Conservation (phyloP, 2,113 vertebrate species). For the Micronycteris hirsuta region DNA sequence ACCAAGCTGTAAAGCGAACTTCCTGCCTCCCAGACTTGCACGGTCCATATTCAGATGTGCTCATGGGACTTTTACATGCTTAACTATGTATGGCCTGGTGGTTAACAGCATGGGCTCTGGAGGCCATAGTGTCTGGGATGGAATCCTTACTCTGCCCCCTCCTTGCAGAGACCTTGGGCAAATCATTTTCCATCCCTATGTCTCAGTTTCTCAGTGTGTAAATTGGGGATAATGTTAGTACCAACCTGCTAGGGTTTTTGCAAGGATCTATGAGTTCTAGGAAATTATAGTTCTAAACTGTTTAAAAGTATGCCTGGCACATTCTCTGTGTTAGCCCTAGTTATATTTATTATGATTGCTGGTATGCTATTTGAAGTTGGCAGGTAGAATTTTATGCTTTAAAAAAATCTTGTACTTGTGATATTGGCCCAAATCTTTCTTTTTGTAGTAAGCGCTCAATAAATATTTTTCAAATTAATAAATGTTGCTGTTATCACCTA, state of each 20-base stretch:
- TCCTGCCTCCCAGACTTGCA: background rate
- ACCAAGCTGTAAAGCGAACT: background rate
- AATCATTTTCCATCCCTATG: background rate
- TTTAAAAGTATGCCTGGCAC: background rate
- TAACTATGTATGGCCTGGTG: background rate
- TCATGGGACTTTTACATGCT: background rate
- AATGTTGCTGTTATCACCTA: background rate
- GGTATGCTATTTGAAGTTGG: slow-evolving; percentile 16
- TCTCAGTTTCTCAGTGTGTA: background rate
- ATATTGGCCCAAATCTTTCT: background rate
- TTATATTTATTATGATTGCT: background rate
- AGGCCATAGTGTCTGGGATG: background rate
- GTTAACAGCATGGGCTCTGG: background rate
- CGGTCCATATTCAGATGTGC: background rate
- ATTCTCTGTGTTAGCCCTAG: background rate
- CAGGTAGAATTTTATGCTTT: background rate
- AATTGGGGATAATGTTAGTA: background rate
- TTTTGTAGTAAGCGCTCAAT: background rate
- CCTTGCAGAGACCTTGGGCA: background rate
- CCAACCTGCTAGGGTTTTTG: background rate
- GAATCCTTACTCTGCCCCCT: background rate
- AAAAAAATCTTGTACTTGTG: background rate
- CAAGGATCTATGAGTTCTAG: background rate
- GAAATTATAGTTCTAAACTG: background rate
- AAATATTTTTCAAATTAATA: slow-evolving; percentile 9